phyloP scores from a whole-genome alignment of 37 sponge, comb jelly and placozoan species.

The Beroe forskalii region DNA sequence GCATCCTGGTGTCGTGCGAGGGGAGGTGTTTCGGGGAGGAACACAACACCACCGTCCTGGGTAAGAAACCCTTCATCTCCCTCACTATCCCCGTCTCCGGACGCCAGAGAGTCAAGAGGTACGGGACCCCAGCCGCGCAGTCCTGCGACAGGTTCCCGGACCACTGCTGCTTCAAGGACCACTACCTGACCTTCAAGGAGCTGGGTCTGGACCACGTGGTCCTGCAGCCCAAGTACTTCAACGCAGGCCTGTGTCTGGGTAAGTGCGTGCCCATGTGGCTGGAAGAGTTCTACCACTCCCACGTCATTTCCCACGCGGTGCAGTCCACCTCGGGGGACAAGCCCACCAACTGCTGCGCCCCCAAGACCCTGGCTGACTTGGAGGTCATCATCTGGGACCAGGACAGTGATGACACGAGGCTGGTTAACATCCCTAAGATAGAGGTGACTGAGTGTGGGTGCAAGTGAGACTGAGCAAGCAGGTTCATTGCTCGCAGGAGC shows the following conservation, averaged over 20 bases:
- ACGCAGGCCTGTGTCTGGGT: constrained; percentile 52
- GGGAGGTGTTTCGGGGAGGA: constrained; percentile 11
- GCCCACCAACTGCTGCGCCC: background rate
- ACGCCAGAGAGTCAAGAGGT: background rate
- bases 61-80: constrained; percentile 6
- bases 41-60: background rate
- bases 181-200: constrained; percentile 41
- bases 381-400: background rate
- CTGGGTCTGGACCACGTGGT: constrained; percentile 28
- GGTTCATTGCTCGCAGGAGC: no score
- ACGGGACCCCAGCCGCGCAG: constrained; percentile 12
- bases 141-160: constrained; percentile 7
- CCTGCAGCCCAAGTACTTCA: background rate
- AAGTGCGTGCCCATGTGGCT: constrained; percentile 18
- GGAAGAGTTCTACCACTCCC: constrained; percentile 46
- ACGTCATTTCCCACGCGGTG: constrained; percentile 16
- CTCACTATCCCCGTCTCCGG: background rate
- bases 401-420: background rate
- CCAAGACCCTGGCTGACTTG: background rate
- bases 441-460: constrained; percentile 48
- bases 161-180: constrained; percentile 52
- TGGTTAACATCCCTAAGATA: constrained; percentile 5
- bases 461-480: constrained; percentile 6
- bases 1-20: constrained; percentile 19
- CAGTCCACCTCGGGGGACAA: background rate